phyloP scores from a whole-genome alignment of 2,888 invertebrate species.

The Thumatha senex region DNA sequence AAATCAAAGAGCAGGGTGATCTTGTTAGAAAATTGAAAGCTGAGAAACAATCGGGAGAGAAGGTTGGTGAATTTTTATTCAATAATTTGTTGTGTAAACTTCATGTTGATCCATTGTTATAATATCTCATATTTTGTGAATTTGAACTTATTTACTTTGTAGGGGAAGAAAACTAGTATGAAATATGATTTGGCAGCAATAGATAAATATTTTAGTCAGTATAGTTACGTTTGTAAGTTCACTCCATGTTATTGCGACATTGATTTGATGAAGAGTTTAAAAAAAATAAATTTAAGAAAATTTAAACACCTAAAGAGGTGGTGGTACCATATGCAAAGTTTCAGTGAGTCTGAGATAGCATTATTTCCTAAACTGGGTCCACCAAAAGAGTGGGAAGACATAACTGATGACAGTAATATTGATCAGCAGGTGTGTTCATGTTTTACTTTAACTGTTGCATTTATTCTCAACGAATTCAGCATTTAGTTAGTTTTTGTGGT shows the following conservation, averaged over 20 bases:
- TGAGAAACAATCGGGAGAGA: constrained; percentile 89
- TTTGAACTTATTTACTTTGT: constrained; percentile 48
- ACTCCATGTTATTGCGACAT: constrained; percentile 79
- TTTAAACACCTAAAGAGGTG: constrained; percentile 82
- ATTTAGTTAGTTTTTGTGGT: constrained; percentile 4
- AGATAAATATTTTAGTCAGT: constrained; percentile 73
- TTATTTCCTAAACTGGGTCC: constrained; percentile 60
- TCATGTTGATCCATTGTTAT: constrained; percentile 19
- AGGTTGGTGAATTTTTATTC: constrained; percentile 75
- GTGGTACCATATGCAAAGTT: constrained; percentile 85
- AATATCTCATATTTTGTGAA: constrained; percentile 46
- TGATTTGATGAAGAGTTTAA: constrained; percentile 59
- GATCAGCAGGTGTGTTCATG: constrained; percentile 61
- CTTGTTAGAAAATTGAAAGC: constrained; percentile 91
- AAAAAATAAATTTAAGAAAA: constrained; percentile 56
- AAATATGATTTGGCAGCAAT: constrained; percentile 57
- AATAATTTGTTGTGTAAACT: neutral
- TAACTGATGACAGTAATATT: constrained; percentile 48
- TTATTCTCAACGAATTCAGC: constrained; percentile 14
- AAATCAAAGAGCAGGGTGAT: constrained; percentile 88
- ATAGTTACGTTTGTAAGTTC: constrained; percentile 84
- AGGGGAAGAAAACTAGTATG: constrained; percentile 51
- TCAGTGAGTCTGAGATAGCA: constrained; percentile 74
- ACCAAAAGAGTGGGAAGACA: constrained; percentile 45
- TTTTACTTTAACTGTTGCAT: constrained; percentile 14